phyloP scores from a whole-genome alignment of 2,113 vertebrate species.

The Saguinus midas region DNA sequence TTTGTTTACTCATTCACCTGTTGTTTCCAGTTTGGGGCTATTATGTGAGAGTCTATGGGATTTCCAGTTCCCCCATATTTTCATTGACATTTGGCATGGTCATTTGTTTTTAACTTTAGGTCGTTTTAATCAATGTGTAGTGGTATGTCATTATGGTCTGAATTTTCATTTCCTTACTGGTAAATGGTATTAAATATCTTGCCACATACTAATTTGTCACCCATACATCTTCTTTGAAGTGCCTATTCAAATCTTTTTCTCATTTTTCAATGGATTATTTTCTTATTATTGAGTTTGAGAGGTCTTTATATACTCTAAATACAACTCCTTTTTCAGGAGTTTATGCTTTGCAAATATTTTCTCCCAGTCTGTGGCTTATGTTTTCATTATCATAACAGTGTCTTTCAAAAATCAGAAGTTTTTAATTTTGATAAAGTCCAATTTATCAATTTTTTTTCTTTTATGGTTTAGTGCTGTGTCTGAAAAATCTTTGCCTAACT shows the following conservation, averaged over 20 bases:
- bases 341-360: not conserved
- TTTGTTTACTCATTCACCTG: not conserved
- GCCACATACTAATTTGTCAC: not conserved
- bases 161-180: not conserved
- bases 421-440: not conserved
- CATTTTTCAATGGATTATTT: not conserved
- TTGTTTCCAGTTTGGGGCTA: not conserved
- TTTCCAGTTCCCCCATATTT: not conserved
- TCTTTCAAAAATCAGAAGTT: slow-evolving; percentile 18
- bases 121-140: not conserved
- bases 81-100: not conserved
- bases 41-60: accelerated
- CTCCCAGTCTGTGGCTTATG: not conserved
- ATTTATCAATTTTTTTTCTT: not conserved
- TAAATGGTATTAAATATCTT: not conserved
- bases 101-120: not conserved
- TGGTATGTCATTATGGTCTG: not conserved
- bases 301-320: not conserved
- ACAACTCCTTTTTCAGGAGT: not conserved
- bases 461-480: not conserved
- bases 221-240: not conserved
- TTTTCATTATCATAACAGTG: not conserved
- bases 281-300: not conserved
- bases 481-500: not conserved
- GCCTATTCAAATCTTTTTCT: not conserved